phyloP scores from a whole-genome alignment of 2,797 vertebrate genomes.

The Coilia nasus region DNA sequence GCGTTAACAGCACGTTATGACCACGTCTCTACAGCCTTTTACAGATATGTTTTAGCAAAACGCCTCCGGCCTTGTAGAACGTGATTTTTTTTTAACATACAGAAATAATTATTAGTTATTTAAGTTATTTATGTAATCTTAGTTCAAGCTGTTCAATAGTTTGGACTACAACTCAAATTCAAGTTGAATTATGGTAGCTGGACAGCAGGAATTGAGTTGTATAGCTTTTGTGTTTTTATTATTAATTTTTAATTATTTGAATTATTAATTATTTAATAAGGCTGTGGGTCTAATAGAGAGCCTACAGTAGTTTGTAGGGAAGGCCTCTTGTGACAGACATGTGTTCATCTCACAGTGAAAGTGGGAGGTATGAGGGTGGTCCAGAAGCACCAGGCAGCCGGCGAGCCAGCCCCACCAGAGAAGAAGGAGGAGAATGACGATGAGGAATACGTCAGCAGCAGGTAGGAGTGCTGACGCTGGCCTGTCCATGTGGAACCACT shows the following conservation, averaged over 20 bases:
- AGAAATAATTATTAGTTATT: too few relatives aligned
- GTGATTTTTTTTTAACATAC: background rate
- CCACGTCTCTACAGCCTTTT: background rate
- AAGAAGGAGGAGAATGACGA: slow-evolving; percentile 85
- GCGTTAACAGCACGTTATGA: background rate
- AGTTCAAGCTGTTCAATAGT: too few relatives aligned
- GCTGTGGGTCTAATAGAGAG: background rate
- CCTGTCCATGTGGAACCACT: background rate
- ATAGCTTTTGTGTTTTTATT: background rate
- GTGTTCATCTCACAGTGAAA: slow-evolving; percentile 79
- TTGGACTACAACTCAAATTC: too few relatives aligned
- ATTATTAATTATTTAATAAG: background rate
- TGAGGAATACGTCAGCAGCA: slow-evolving; percentile 88
- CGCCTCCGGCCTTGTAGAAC: background rate
- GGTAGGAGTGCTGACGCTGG: slow-evolving; percentile 68
- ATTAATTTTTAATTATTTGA: too few relatives aligned
- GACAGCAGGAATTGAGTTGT: background rate
- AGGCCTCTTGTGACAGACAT: background rate
- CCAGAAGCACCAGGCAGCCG: slow-evolving; percentile 87
- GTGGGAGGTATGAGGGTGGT: slow-evolving; percentile 98
- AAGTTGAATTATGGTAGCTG: background rate
- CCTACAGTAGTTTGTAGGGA: background rate
- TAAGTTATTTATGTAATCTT: too few relatives aligned
- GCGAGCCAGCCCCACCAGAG: slow-evolving; percentile 69
- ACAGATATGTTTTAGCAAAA: too few relatives aligned